Evolutionary conservation across 2,797 vertebrate genomes (phyloP), one percentile per base, ranked within the genome.

Genomic region (Diplodus sargus): DNA sequence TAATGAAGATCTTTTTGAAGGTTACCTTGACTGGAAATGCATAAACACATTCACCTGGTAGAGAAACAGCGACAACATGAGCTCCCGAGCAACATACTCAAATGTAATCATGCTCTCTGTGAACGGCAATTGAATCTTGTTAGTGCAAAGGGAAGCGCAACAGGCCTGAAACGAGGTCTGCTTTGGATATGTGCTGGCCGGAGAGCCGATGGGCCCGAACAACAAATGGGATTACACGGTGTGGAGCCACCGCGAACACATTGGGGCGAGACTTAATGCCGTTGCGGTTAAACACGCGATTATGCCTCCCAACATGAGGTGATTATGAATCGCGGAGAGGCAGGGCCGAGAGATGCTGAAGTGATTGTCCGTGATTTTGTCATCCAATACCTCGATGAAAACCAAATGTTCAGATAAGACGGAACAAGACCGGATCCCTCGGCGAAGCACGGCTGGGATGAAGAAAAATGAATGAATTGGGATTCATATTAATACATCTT

Each of bases 161-260:
- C 86, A 82, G 74, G 75, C 74, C 78, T 74, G 71, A 81, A 80
- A 79, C 18, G 11, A 78, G 63, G 78, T 83, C 87, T 85, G 81
- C 87, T 89, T 84, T 78, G 70, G 87, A 88, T 83, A 84, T 80
- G 76, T 49, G 63, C 60, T 57, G 78, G 76, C 83, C 74, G 23
- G 54, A 82, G 51, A 86, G 78, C 74, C 14, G n/a, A 76, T 48
- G 73, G 82, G 83, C 72, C 71, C 30, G 23, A 82, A 85, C 68
- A 80, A 77, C 88, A 88, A 92, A 93, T 88, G 72, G 74, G 88
- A 90, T 93, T 85, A 90, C 74, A 87, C 66, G 57, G 82, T 88
- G 84, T 81, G 80, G 81, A 90, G 84, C 68, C 72, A 74, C 77
- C 39, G 68, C 72, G 81, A 83, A 81, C 77, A 86, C 63, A 63